phyloP scores from a whole-genome alignment of 2,113 vertebrate species.

The Calyptommatus sinebrachiatus region DNA sequence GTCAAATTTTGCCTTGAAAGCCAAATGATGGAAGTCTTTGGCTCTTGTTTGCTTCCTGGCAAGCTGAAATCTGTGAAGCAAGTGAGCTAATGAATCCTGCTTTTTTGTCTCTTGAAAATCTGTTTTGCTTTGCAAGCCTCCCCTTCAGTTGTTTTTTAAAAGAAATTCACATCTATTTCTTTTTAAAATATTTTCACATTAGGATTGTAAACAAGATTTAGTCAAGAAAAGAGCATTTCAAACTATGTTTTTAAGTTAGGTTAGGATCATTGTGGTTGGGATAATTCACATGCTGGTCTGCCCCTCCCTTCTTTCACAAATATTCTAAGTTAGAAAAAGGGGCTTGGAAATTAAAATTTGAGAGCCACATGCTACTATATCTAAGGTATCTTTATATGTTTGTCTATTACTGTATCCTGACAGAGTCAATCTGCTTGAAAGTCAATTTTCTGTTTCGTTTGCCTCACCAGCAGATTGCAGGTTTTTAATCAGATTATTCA shows the following conservation, averaged over 20 bases:
- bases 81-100: slow-evolving; percentile 44
- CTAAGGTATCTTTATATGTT: too few species aligned
- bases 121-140: slow-evolving; percentile 9
- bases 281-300: too few species aligned
- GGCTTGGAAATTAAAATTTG: too few species aligned
- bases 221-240: background rate
- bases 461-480: too few species aligned
- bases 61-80: slow-evolving; percentile 38
- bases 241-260: background rate
- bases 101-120: slow-evolving; percentile 28
- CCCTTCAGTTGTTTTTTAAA: slow-evolving; percentile 25
- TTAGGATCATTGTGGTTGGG: background rate
- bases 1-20: slow-evolving; percentile 18
- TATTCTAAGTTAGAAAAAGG: too few species aligned
- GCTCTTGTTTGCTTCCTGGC: slow-evolving; percentile 36
- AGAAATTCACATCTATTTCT: slow-evolving; percentile 15
- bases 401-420: too few species aligned
- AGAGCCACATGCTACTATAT: too few species aligned
- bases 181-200: slow-evolving; percentile 38
- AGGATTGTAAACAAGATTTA: slow-evolving; percentile 10
- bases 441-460: too few species aligned
- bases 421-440: too few species aligned
- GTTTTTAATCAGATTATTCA: too few species aligned
- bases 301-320: too few species aligned
- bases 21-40: background rate